Conservation (phyloP, 2,113 vertebrate species). For the Leucopsar rothschildi region DNA sequence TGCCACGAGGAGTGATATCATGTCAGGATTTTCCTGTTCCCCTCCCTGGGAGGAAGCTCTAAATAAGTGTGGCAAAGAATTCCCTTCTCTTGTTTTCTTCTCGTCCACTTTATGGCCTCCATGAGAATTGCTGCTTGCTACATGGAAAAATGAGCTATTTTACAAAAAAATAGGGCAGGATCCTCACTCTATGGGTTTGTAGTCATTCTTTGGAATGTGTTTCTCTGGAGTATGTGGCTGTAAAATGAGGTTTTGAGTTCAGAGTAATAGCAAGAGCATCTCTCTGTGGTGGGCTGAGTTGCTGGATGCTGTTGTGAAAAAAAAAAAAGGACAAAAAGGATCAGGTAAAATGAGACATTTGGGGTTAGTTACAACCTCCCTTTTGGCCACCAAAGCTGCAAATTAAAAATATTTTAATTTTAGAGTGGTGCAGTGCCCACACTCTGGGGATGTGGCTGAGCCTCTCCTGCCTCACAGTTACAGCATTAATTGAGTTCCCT, state of each 20-base stretch:
- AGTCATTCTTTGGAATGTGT: neutral
- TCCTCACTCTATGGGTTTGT: neutral
- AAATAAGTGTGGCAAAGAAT: neutral
- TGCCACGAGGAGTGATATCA: neutral
- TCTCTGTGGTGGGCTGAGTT: neutral
- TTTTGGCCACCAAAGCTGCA: neutral
- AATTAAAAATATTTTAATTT: neutral
- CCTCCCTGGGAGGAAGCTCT: neutral
- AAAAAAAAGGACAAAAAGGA: neutral
- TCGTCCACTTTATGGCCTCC: neutral
- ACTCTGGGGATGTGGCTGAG: neutral
- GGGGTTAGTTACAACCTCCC: neutral
- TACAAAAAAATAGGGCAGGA: neutral
- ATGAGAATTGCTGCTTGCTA: neutral
- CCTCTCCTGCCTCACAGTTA: neutral
- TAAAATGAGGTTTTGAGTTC: neutral
- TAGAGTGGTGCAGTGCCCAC: neutral
- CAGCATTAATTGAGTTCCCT: neutral
- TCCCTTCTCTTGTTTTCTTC: neutral
- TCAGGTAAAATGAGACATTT: neutral
- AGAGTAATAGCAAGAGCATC: neutral
- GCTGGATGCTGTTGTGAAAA: neutral
- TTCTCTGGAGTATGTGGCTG: neutral
- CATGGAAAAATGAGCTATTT: neutral
- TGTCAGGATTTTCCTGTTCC: neutral